phyloP scores from a whole-genome alignment of 2,113 vertebrate species.

The Limnothrissa miodon region DNA sequence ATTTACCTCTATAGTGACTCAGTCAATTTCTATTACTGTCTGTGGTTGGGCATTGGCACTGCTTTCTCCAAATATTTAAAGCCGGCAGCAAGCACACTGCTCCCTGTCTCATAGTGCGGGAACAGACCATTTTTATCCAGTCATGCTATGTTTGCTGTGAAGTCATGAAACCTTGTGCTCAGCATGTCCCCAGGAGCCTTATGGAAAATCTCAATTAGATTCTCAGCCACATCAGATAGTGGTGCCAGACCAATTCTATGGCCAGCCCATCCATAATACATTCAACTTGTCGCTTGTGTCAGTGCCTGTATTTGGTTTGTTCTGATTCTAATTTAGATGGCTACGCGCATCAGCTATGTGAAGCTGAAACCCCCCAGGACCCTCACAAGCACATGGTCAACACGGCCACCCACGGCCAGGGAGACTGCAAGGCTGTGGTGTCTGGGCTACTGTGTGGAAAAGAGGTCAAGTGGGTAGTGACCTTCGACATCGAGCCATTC shows the following conservation, averaged over 20 bases:
- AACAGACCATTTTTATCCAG: background rate
- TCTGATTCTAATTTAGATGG: conserved; percentile 60
- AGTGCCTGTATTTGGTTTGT: background rate
- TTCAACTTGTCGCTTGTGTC: background rate
- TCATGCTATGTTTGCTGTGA: background rate
- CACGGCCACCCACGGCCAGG: conserved; percentile 38
- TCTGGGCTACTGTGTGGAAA: conserved; percentile 80
- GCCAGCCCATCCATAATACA: background rate
- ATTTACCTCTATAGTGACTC: too few relatives aligned
- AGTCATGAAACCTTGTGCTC: too few relatives aligned
- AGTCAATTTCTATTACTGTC: too few relatives aligned
- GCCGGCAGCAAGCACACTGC: too few relatives aligned
- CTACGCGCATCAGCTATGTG: conserved; percentile 76
- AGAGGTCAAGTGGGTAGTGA: conserved; percentile 83
- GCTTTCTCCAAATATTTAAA: too few relatives aligned
- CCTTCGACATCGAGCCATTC: conserved; percentile 80
- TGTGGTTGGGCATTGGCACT: too few relatives aligned
- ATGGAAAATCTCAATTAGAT: too few relatives aligned
- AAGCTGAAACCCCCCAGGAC: conserved; percentile 69
- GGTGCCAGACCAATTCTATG: too few relatives aligned
- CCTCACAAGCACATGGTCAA: conserved; percentile 26
- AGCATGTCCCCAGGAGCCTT: too few relatives aligned
- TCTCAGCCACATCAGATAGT: too few relatives aligned
- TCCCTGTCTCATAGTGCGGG: too few relatives aligned
- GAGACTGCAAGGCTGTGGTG: conserved; percentile 83